phyloP scores from a whole-genome alignment of 1,140 invertebrate genomes.

The Agrilus planipennis region DNA sequence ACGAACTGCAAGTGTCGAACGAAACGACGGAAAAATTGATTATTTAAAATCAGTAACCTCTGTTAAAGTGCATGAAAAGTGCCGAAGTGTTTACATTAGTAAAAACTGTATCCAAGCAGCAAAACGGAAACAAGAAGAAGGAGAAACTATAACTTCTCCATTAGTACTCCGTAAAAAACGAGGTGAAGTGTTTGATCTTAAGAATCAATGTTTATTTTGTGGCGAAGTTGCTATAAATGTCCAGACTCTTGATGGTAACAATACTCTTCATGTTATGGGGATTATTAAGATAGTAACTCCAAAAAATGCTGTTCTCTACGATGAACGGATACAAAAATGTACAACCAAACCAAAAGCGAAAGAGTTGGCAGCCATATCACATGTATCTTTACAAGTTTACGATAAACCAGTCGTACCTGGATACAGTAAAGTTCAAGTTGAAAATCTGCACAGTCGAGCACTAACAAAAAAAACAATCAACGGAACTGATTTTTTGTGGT shows the following conservation, averaged over 20 bases:
- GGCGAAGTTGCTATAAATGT: conserved; percentile 29
- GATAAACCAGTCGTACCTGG: conserved; percentile 25
- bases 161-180: conserved; percentile 26
- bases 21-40: conserved; percentile 9
- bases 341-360: conserved; percentile 25
- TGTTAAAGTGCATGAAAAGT: too few relatives aligned
- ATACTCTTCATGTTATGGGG: conserved; percentile 27
- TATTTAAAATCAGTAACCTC: conserved; percentile 12
- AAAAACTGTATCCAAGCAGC: conserved; percentile 20
- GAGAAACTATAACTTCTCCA: conserved; percentile 19
- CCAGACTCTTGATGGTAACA: conserved; percentile 27
- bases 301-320: conserved; percentile 24
- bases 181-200: conserved; percentile 27
- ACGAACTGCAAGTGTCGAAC: conserved; percentile 12
- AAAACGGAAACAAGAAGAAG: conserved; percentile 22
- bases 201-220: conserved; percentile 28
- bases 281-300: conserved; percentile 26
- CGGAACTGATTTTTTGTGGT: conserved; percentile 4
- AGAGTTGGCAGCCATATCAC: conserved; percentile 26
- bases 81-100: conserved; percentile 16
- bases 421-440: conserved; percentile 21
- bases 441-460: conserved; percentile 9
- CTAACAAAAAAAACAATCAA: too few relatives aligned
- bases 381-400: conserved; percentile 26
- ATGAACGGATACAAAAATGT: conserved; percentile 25